Evolutionary conservation across 2,113 vertebrate genomes (phyloP), one percentile per base, ranked within the genome.

Genomic region (Cryptoleucopteryx plumbea): DNA sequence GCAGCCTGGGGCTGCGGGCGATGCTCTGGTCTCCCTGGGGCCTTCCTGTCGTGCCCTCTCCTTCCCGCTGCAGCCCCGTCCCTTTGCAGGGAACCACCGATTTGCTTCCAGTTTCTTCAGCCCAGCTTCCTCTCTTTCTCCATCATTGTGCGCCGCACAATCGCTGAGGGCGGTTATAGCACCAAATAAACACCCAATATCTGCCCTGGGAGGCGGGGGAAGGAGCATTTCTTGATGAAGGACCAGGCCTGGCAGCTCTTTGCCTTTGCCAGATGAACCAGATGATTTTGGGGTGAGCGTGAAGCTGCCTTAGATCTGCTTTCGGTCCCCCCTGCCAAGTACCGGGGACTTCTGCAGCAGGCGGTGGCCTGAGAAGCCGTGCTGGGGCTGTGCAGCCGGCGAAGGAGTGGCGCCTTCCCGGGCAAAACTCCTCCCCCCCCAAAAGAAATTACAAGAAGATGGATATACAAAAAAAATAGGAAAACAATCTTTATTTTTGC

Each of bases 101-200:
- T 52, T 50, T 32, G 16, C 21, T 85, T 65, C 71, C 74, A 55
- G 26, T 55, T 82, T 31, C 74, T 74, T 56, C 8, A 23, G 34
- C 20, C 31, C 42, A 10, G 0, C 18, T 40, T 74, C 79, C 86
- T 63, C 62, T 43, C 50, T 56, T 93, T 71, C 59, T 56, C 53
- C 22, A 7, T 58, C 40, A 18, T 10, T 1, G 0, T 27, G 73
- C 18, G 12, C 36, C 4, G 13, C 56, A 25, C 38, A 22, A 12
- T 59, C 16, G 1, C 40, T 5, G 27, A 14, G 59, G 17, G 36
- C 0, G 0, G 38, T 26, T 42, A 7, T 5, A 77, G 25, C 34
- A 25, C 34, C 67, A 42, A n/a, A 73, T 17, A 43, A 73, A 52
- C 10, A 25, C 13, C 56, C 38, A 6, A 7, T 10, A 11, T 9